Percentiles rank a stretch among this genome's conserved stretches.
Conservation (phyloP, 2,888 invertebrate species). For the Drosophila falleni region DNA sequence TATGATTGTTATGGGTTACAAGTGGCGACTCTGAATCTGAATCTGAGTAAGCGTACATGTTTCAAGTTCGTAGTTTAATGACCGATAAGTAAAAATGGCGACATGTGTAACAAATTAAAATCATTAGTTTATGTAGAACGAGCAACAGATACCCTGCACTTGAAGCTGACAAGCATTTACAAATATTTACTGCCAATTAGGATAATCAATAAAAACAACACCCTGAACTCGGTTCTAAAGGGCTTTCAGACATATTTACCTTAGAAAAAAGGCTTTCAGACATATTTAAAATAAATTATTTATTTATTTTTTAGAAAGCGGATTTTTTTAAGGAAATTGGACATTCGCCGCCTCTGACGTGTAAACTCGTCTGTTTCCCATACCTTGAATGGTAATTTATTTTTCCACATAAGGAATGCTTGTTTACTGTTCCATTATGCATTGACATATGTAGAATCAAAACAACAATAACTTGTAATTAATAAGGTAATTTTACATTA, state of each 20-base stretch:
- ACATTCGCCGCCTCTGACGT: background rate
- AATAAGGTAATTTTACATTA: background rate
- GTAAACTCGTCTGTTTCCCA: background rate
- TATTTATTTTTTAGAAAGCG: too few species aligned
- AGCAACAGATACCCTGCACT: background rate
- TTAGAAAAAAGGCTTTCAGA: too few species aligned
- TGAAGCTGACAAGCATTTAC: background rate
- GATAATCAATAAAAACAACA: too few species aligned
- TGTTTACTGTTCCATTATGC: slow-evolving; percentile 1
- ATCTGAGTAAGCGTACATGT: slow-evolving; percentile 14
- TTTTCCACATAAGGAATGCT: background rate
- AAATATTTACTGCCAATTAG: too few species aligned
- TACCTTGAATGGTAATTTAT: slow-evolving; percentile 1
- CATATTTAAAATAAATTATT: too few species aligned
- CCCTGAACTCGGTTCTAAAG: too few species aligned
- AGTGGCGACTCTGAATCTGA: background rate
- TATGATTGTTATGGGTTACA: slow-evolving; percentile 4
- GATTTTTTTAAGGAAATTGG: background rate
- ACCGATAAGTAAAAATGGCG: slow-evolving; percentile 67
- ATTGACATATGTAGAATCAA: background rate
- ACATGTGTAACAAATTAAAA: slow-evolving; percentile 3
- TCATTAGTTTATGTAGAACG: background rate
- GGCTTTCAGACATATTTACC: too few species aligned
- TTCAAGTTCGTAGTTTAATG: slow-evolving; percentile 81
- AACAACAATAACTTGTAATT: slow-evolving; percentile 2